A percentile compares a stretch with the other conserved stretches of the same genome.
These are phyloP conservation scores for Cyclura pinguis DNA, from an alignment of 2,797 vertebrate species.

Conservation along the genomic window DNA sequence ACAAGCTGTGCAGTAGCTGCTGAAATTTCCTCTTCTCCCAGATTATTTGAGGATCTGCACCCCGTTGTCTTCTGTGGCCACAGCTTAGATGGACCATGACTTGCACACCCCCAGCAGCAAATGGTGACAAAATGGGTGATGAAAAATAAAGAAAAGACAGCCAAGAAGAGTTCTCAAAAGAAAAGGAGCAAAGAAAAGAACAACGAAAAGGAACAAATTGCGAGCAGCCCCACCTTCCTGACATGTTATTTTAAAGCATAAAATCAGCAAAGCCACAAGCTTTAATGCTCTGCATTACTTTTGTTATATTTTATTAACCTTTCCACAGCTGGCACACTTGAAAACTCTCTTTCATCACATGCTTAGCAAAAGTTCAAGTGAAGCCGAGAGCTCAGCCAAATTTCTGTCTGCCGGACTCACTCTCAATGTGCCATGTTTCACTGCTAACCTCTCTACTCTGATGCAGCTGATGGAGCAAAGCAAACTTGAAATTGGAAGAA, in stretches of 20 bases:
- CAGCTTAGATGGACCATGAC: background rate
- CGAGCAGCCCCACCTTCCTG: constrained; percentile 32
- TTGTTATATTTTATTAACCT: constrained; percentile 75
- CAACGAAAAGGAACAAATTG: background rate
- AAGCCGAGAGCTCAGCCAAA: constrained; percentile 67
- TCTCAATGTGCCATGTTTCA: constrained; percentile 70
- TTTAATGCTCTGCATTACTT: constrained; percentile 68
- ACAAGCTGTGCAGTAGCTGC: background rate
- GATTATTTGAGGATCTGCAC: background rate
- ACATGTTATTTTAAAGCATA: constrained; percentile 58
- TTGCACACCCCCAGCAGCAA: background rate
- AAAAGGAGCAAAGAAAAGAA: constrained; percentile 18
- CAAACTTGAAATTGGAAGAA: constrained; percentile 53
- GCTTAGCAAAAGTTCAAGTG: constrained; percentile 74
- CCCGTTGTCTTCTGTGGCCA: background rate
- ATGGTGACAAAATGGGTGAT: constrained; percentile 3
- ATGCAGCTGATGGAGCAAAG: constrained; percentile 54
- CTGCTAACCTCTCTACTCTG: constrained; percentile 64
- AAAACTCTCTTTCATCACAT: constrained; percentile 75
- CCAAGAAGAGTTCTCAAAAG: background rate
- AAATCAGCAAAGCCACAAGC: constrained; percentile 65
- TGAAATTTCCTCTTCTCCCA: background rate
- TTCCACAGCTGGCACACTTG: constrained; percentile 74
- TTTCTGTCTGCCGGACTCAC: constrained; percentile 71
- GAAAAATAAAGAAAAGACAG: background rate